Percentiles rank a stretch among this genome's conserved stretches.
Evolutionary conservation across 2,113 vertebrate species (phyloP).

Genomic region (Ursus arctos): DNA sequence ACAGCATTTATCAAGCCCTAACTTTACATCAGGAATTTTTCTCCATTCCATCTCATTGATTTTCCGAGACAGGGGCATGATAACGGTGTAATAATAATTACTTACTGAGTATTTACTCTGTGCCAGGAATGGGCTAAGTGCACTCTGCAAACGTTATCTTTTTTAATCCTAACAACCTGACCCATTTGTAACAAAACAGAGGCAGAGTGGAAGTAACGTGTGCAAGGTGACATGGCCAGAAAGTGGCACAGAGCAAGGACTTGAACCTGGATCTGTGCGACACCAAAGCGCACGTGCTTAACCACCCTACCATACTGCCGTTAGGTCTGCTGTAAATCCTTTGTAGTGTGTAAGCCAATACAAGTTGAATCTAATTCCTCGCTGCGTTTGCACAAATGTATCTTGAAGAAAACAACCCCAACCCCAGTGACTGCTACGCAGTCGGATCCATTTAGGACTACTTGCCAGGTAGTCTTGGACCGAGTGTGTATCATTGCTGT

Average conservation of each 20-base stretch:
- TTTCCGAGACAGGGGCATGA: background rate
- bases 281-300: background rate
- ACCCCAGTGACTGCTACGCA: background rate
- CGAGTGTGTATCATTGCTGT: background rate
- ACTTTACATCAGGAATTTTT: background rate
- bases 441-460: background rate
- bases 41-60: background rate
- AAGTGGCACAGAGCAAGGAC: background rate
- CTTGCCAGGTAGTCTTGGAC: background rate
- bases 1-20: background rate
- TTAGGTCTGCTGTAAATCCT: background rate
- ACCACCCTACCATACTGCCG: fast-evolving
- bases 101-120: background rate
- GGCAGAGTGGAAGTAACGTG: background rate
- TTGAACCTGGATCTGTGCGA: background rate
- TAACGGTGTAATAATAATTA: background rate
- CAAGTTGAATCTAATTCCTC: background rate
- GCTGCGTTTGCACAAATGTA: background rate
- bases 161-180: background rate
- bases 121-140: background rate
- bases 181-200: background rate
- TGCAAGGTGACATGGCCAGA: background rate
- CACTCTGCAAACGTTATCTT: background rate
- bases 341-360: background rate
- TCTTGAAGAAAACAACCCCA: background rate